Conservation (phyloP, 2,113 vertebrate genomes). For the Pteropus alecto region DNA sequence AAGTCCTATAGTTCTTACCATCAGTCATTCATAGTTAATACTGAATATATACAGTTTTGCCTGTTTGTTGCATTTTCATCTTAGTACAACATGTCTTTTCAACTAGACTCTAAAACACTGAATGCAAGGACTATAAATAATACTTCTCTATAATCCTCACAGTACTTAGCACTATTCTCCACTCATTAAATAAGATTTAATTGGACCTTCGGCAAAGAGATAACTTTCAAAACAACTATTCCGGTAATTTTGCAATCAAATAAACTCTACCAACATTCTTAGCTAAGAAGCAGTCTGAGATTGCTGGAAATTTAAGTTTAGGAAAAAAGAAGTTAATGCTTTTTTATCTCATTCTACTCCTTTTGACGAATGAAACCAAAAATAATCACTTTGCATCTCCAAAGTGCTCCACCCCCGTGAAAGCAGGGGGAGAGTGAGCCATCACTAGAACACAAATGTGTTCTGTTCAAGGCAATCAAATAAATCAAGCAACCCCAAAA, state of each 20-base stretch:
- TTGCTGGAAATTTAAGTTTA: conserved; percentile 65
- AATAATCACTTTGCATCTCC: conserved; percentile 70
- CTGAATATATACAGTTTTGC: conserved; percentile 2
- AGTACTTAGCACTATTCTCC: conserved; percentile 47
- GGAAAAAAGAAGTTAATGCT: conserved; percentile 58
- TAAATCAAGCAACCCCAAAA: conserved; percentile 61
- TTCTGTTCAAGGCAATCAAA: conserved; percentile 62
- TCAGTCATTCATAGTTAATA: not conserved
- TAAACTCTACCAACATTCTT: conserved; percentile 56
- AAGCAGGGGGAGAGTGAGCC: conserved; percentile 39
- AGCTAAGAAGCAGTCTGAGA: conserved; percentile 61
- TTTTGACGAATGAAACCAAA: conserved; percentile 69
- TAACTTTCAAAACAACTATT: conserved; percentile 70
- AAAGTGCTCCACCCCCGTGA: conserved; percentile 53
- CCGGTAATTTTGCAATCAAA: conserved; percentile 66
- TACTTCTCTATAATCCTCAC: conserved; percentile 56
- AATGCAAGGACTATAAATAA: conserved; percentile 49
- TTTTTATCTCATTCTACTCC: conserved; percentile 68
- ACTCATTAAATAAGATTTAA: conserved; percentile 68
- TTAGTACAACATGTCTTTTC: conserved; percentile 37
- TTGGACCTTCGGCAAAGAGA: conserved; percentile 53
- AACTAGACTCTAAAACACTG: conserved; percentile 49
- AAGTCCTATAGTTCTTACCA: not conserved
- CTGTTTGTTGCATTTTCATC: conserved; percentile 53
- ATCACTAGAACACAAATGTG: conserved; percentile 60